A percentile compares a stretch with the other conserved stretches of the same genome.
Evolutionary conservation across 2,797 vertebrate genomes (phyloP).

Genomic region (Artibeus jamaicensis): DNA sequence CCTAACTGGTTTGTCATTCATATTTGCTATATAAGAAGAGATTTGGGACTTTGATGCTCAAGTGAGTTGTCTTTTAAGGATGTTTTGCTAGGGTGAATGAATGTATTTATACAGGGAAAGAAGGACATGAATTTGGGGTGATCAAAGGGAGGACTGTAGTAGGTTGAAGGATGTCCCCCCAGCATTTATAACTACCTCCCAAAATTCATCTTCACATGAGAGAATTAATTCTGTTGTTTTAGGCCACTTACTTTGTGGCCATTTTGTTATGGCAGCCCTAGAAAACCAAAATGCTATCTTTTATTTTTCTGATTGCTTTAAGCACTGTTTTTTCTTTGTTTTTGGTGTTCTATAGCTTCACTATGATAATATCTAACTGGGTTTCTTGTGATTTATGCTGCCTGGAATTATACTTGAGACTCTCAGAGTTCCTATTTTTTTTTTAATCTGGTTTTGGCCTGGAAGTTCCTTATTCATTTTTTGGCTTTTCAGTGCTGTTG

Average conservation of each 20-base stretch:
- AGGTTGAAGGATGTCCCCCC: neutral
- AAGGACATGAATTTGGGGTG: neutral
- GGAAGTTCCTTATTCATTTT: neutral
- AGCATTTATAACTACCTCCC: neutral
- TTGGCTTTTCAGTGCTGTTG: neutral
- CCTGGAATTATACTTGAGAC: conserved; percentile 27
- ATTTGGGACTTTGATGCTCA: neutral
- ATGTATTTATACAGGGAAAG: neutral
- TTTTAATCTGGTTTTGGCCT: neutral
- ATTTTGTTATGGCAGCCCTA: neutral
- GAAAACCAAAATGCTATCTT: neutral
- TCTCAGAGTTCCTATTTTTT: neutral
- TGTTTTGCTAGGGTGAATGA: neutral
- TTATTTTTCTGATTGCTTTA: neutral
- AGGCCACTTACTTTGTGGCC: neutral
- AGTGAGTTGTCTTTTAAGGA: neutral
- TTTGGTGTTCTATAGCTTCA: neutral
- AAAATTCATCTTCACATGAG: neutral
- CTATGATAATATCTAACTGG: neutral
- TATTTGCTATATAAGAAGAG: neutral
- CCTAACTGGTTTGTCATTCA: neutral
- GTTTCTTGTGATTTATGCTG: neutral
- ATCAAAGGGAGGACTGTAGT: neutral
- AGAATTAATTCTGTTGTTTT: neutral
- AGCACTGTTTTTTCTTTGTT: neutral